Conservation (phyloP, 2,888 invertebrate genomes). For the Hirtodrosophila histrioides region DNA sequence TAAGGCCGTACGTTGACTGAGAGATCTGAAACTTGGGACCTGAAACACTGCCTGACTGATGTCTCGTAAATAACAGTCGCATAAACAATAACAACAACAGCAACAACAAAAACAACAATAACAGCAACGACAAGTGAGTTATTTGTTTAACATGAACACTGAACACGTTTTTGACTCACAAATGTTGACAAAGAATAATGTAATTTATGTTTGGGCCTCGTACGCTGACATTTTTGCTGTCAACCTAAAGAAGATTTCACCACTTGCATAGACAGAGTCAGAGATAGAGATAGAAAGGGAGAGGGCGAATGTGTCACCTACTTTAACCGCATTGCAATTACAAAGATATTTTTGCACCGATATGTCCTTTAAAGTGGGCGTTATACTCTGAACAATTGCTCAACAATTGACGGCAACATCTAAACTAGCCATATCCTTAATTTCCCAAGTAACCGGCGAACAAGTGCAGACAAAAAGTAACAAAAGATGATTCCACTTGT, state of each 20-base stretch:
- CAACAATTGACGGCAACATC: conserved; percentile 35
- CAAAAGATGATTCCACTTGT: conserved; percentile 43
- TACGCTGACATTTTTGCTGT: conserved; percentile 47
- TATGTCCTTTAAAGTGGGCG: conserved; percentile 1
- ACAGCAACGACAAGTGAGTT: conserved; percentile 61
- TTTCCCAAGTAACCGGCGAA: conserved; percentile 13
- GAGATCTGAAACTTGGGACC: conserved; percentile 21
- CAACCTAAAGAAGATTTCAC: conserved; percentile 39
- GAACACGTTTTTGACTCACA: conserved; percentile 80
- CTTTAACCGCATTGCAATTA: conserved; percentile 35
- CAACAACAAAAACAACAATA: conserved; percentile 15
- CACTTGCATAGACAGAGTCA: neutral
- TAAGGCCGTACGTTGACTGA: conserved; percentile 7
- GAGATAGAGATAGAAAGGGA: neutral
- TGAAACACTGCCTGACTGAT: conserved; percentile 62
- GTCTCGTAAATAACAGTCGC: conserved; percentile 75
- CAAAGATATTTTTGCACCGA: conserved; percentile 43
- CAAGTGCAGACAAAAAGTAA: conserved; percentile 24
- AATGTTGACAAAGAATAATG: conserved; percentile 80
- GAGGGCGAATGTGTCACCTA: conserved; percentile 13
- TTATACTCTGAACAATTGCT: conserved; percentile 1
- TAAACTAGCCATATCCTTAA: conserved; percentile 4
- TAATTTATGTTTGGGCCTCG: conserved; percentile 66
- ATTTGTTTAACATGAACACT: conserved; percentile 78
- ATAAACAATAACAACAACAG: conserved; percentile 32